Percentiles rank a stretch among this genome's conserved stretches.
phyloP scores from a whole-genome alignment of 2,888 invertebrate genomes.

The Serripes groenlandicus region DNA sequence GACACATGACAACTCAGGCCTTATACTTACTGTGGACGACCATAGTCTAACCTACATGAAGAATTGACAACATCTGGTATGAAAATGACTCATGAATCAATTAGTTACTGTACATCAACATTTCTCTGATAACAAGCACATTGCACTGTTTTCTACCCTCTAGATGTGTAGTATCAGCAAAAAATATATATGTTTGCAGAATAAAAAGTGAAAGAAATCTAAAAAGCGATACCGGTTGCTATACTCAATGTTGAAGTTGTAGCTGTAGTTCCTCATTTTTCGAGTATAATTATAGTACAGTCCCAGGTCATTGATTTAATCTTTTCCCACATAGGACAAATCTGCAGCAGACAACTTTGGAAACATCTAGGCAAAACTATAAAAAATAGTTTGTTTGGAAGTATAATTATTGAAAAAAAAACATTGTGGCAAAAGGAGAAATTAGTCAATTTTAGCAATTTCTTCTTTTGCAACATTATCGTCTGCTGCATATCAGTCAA shows the following conservation, averaged over 20 bases:
- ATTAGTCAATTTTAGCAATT: not conserved
- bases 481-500: too few relatives aligned
- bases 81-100: not conserved
- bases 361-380: not conserved
- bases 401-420: not conserved
- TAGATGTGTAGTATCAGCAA: too few relatives aligned
- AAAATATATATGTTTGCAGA: too few relatives aligned
- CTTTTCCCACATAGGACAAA: not conserved
- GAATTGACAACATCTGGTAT: not conserved
- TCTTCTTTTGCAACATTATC: not conserved
- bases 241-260: too few relatives aligned
- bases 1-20: not conserved
- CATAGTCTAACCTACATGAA: conserved; percentile 36
- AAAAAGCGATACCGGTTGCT: too few relatives aligned
- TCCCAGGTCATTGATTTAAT: not conserved
- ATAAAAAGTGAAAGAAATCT: too few relatives aligned
- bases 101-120: too few relatives aligned
- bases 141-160: conserved; percentile 9
- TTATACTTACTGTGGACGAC: conserved; percentile 28
- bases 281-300: too few relatives aligned
- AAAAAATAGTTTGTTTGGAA: too few relatives aligned
- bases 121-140: too few relatives aligned
- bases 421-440: not conserved
- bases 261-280: too few relatives aligned
- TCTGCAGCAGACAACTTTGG: not conserved